Base-by-base conservation (phyloP, 1,140 invertebrate species). In the Lordiphosa stackelbergi region DNA sequence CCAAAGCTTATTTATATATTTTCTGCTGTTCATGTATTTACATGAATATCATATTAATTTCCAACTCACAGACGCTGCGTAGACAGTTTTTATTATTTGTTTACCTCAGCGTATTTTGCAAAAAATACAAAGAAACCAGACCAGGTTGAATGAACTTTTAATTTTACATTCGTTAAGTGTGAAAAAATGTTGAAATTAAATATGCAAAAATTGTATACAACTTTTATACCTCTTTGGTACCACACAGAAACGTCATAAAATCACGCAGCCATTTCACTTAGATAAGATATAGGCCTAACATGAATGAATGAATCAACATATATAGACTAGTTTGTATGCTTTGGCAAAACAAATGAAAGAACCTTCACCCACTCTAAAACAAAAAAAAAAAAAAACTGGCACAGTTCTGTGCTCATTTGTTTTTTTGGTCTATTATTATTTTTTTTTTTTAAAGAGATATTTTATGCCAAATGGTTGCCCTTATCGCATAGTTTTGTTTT, bases 141-240 rank as follows among this genome's bases (percentile, higher is more conserved):
- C 38, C 38, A 64, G 68, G 75, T 79, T 78, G 57, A 78, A 81
- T 63, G 75, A 78, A 64, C 74, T 59, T 73, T 65, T 49, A 51
- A 37, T 36, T 68, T 65, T 59, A 65, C 64, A 53, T 13, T 53
- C 28, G 7, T 19, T 8, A 4, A 45, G 42, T 22, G 41, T 13
- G 22, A 11, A 12, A 4, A 8, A 11, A 10, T 1, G 10, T 31
- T 40, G 49, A 38, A 65, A 65, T 19, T 34, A 63, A 24, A 41
- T 9, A 41, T 16, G 4, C 4, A 16, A 34, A 46, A 13, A 22
- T 22, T n/a, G 7, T 31, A 8, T 31, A 31, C 7, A 7, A 40
- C 6, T 8, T 57, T 28, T 43, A 45, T 53, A 12, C 24, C 31
- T 47, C 36, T 19, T 66, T 66, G 11, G 11, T 13, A 53, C 52